Percentiles rank a stretch among this genome's conserved stretches.
phyloP scores from a whole-genome alignment of 2,797 vertebrate species.

The Sus cebifrons region DNA sequence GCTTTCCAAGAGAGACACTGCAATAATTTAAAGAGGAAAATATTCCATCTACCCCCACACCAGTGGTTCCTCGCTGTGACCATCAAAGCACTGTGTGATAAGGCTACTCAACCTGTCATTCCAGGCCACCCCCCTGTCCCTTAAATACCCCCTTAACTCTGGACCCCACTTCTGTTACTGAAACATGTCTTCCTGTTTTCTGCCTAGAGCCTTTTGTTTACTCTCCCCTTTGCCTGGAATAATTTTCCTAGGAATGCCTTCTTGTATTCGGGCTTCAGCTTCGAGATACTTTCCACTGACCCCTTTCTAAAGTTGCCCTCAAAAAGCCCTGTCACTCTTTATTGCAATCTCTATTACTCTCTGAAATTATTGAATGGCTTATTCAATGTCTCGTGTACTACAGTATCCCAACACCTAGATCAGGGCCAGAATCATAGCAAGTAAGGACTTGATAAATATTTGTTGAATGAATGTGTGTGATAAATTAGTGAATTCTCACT shows the following conservation, averaged over 20 bases:
- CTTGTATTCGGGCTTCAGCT: neutral
- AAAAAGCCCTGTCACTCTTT: neutral
- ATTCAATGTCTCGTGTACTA: neutral
- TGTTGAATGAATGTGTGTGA: neutral
- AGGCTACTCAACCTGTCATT: neutral
- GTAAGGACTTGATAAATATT: neutral
- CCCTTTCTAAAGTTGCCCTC: neutral
- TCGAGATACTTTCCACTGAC: neutral
- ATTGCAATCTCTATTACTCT: too few relatives aligned
- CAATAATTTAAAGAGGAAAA: slow-evolving; percentile 52
- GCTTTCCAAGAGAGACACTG: slow-evolving; percentile 59
- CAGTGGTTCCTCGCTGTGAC: neutral
- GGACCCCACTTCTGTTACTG: neutral
- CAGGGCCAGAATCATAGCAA: neutral
- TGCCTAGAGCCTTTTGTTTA: neutral
- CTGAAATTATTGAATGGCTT: neutral
- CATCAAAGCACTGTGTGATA: neutral
- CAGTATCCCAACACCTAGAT: neutral
- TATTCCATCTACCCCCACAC: neutral
- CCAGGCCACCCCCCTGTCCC: neutral
- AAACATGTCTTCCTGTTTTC: neutral
- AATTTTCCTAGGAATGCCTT: neutral
- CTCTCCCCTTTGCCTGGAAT: neutral
- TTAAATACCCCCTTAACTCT: neutral
- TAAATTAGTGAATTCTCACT: neutral